Conservation (phyloP, 2,797 vertebrate species). For the Botia almorhae region DNA sequence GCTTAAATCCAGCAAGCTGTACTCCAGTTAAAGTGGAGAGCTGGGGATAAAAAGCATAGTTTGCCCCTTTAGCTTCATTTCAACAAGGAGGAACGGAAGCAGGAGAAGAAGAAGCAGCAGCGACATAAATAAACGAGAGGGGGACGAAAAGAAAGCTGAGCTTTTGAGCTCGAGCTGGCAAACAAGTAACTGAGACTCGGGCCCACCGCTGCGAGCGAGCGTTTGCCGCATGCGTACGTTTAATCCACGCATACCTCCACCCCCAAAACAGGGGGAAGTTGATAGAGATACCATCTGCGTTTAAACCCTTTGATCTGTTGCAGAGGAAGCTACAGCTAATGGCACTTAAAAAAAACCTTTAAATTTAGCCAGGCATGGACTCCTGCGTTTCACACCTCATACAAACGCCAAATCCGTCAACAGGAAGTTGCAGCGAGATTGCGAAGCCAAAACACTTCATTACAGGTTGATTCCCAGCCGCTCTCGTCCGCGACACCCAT, state of each 20-base stretch:
- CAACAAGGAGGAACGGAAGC: constrained; percentile 47
- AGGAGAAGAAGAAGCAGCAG: constrained; percentile 30
- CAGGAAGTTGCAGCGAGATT: not conserved
- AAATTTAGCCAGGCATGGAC: constrained; percentile 1
- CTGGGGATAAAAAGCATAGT: constrained; percentile 26
- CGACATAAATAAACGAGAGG: constrained; percentile 75
- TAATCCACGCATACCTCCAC: not conserved
- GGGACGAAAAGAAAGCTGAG: constrained; percentile 58
- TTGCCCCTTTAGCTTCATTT: constrained; percentile 43
- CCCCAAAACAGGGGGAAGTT: constrained; percentile 9
- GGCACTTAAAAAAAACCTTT: not conserved
- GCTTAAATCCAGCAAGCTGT: constrained; percentile 24
- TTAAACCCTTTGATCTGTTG: not conserved
- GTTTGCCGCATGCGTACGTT: not conserved
- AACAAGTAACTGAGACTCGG: constrained; percentile 54
- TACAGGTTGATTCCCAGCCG: not conserved
- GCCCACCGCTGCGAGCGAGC: constrained; percentile 62
- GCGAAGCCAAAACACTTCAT: not conserved
- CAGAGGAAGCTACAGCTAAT: constrained; percentile 2
- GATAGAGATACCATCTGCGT: constrained; percentile 10
- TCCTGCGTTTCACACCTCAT: not conserved
- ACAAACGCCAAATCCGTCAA: not conserved
- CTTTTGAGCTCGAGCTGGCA: constrained; percentile 61
- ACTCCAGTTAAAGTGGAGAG: constrained; percentile 39
- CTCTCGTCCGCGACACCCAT: not conserved